Percentiles rank a stretch among this genome's conserved stretches.
phyloP scores from a whole-genome alignment of 53 echinoderm and acorn worm species.

The Paelopatides confundens region DNA sequence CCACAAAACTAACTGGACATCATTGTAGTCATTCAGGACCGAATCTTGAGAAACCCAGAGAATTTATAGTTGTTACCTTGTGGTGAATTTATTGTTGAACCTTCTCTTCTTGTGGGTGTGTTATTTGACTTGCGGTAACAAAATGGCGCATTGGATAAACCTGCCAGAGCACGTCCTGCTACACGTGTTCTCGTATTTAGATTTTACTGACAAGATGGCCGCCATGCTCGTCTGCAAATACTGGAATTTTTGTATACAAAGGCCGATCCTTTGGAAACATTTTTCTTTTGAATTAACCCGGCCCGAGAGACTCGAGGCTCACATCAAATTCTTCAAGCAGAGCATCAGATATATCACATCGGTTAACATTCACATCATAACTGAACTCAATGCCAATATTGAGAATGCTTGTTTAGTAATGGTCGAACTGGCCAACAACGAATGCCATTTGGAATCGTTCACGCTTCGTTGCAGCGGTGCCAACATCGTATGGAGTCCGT shows the following conservation, averaged over 20 bases:
- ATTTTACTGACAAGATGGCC: constrained; percentile 15
- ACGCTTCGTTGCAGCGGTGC: constrained; percentile 16
- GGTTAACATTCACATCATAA: constrained; percentile 33
- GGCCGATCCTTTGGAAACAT: background rate
- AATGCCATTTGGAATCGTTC: constrained; percentile 29
- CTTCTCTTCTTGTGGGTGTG: no score
- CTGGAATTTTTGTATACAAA: constrained; percentile 10
- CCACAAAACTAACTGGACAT: no score
- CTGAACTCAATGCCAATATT: constrained; percentile 24
- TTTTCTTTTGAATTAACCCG: constrained; percentile 16
- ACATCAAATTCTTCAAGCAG: background rate
- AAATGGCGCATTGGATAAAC: constrained; percentile 7
- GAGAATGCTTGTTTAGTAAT: constrained; percentile 23
- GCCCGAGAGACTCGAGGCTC: constrained; percentile 16
- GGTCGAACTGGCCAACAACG: background rate
- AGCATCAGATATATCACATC: background rate
- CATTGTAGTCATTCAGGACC: no score
- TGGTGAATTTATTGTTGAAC: no score
- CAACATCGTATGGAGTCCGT: constrained; percentile 32
- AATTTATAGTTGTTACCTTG: no score
- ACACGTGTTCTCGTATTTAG: background rate
- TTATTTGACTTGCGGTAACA: no score
- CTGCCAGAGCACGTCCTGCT: constrained; percentile 19
- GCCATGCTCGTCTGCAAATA: constrained; percentile 10
- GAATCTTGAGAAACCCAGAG: no score